Evolutionary conservation across 2,797 vertebrate species (phyloP), one percentile per base, ranked within the genome.

Genomic region (Clarias platycephalus): DNA sequence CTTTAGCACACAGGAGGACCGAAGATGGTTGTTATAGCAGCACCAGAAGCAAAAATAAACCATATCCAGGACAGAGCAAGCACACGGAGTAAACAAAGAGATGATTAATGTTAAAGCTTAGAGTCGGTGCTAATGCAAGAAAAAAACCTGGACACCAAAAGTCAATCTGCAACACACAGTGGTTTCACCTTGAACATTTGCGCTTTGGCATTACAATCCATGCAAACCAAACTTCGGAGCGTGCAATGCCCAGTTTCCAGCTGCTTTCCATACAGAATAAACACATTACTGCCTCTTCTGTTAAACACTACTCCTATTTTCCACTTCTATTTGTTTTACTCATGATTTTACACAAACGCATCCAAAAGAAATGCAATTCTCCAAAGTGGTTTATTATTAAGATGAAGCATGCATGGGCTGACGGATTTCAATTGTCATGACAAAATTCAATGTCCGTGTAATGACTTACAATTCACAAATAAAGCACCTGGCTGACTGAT

Each of bases 41-140:
- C 37, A 63, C 72, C 28, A 67, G 15, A 34, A 85, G 70, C 60
- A 58, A 75, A 86, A 82, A 87, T 68, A 86, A 86, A 82, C 58
- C 55, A 77, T 18, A 44, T 81, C 68, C 22, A 80, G 37, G 13
- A 67, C 64, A 60, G 60, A 57, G 31, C 75, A 84, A 85, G 24
- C 34, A 77, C 53, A 79, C 44, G 28, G 20, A n/a, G 12, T 67
- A 66, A 75, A 76, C 26, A 79, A 18, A 66, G 57, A 55, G 84
- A 83, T 40, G n/a, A 78, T n/a, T 18, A 80, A 74, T 66, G 75
- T 71, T 82, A 53, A 53, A 77, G 67, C n/a, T 22, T 13, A 34
- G 24, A 76, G 26, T 72, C 78, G 60, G 49, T 66, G 66, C 28
- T 58, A 57, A 78, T 40, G n/a, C 37, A 60, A 60, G 71, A 37